Base-by-base conservation (phyloP, 2,888 invertebrate species). In the Lamellibrachia satsuma region DNA sequence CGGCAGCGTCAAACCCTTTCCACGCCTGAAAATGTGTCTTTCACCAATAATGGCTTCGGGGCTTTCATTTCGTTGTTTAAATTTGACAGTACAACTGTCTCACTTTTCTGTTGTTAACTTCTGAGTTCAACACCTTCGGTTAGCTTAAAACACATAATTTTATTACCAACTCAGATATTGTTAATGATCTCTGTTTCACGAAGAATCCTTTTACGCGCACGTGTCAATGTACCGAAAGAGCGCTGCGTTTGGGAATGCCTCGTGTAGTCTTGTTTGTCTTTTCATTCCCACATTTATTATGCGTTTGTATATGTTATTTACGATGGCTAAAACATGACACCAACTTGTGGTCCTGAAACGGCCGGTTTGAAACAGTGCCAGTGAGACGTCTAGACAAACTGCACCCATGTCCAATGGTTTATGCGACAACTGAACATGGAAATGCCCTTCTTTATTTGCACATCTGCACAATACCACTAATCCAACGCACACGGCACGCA, bases 211-310 rank as follows among this genome's bases (percentile, higher is more conserved):
- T 75, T 75, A 22, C 75, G 75, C n/a, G 75, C 15, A n/a, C 75
- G 75, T 22, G 22, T 75, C 1, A 4, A n/a, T 11, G 75, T 75
- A 3, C 75, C 75, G n/a, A 11, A 75, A 75, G 15, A 75, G 22
- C 22, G 75, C 22, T 75, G 22, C 75, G 22, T 75, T 75, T 75
- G 75, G n/a, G 15, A 75, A 22, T 75, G 75, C 22, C n/a, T 15
- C 75, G 75, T 75, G 75, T 22, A 22, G 75, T 75, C 15, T 75
- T 22, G 75, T 22, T n/a, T 75, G 75, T n/a, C 75, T 75, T 15
- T 75, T 75, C 75, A 75, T 75, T 75, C 22, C 22, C 75, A 75
- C 75, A 75, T 75, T 75, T 75, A 75, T 75, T 75, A 75, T 75
- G 15, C n/a, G 22, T 22, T 6, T 75, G 39, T 22, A 3, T 55